Conservation (phyloP, 2,888 invertebrate species). For the Sturmia bella region DNA sequence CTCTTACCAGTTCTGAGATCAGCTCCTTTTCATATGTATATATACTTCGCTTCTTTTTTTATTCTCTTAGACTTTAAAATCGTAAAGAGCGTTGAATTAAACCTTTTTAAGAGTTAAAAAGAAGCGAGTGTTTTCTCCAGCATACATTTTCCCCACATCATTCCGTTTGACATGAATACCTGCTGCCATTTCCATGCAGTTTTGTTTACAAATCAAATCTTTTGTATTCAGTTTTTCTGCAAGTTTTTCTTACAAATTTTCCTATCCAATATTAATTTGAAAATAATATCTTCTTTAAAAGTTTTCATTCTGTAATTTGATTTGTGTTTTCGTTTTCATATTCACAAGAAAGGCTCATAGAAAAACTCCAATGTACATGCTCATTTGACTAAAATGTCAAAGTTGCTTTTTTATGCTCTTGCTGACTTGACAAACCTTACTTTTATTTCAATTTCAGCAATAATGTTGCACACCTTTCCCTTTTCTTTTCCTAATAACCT, state of each 20-base stretch:
- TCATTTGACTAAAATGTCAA: slow-evolving; percentile 66
- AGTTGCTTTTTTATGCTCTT: slow-evolving; percentile 23
- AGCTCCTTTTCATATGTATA: no score
- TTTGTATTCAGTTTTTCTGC: slow-evolving; percentile 7
- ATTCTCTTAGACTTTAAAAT: no score
- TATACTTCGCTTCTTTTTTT: no score
- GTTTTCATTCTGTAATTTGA: slow-evolving; percentile 46
- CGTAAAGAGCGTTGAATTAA: no score
- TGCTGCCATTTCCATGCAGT: slow-evolving; percentile 13
- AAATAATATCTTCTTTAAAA: slow-evolving; percentile 34
- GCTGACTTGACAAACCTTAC: slow-evolving; percentile 29
- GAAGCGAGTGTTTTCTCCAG: no score
- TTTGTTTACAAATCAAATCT: background rate
- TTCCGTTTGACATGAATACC: background rate
- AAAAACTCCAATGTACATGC: slow-evolving; percentile 1
- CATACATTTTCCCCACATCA: no score
- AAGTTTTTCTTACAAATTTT: background rate
- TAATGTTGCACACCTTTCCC: slow-evolving; percentile 47
- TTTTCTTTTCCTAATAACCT: background rate
- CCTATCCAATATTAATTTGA: slow-evolving; percentile 39
- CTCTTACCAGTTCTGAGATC: no score
- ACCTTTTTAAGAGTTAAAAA: no score
- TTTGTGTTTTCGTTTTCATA: slow-evolving; percentile 29
- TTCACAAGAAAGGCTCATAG: background rate
- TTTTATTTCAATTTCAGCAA: slow-evolving; percentile 47